Conservation (phyloP, 2,888 invertebrate species). For the Melinaea marsaeus region DNA sequence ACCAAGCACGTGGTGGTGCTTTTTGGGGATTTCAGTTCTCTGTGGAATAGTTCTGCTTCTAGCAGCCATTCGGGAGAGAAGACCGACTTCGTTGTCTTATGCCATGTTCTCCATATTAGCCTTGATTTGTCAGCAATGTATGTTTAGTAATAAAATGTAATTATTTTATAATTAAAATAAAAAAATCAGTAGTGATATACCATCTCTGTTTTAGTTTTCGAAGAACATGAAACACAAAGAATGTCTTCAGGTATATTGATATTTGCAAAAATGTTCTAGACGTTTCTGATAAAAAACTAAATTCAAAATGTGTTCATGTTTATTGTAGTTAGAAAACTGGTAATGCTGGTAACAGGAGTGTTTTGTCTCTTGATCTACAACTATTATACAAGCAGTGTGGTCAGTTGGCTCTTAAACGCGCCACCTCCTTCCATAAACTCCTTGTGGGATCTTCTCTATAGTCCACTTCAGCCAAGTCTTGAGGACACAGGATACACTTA, state of each 20-base stretch:
- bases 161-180: not conserved
- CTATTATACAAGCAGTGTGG: constrained; percentile 79
- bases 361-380: constrained; percentile 72
- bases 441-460: no score
- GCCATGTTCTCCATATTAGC: constrained; percentile 64
- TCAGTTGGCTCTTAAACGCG: constrained; percentile 75
- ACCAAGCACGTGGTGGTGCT: constrained; percentile 63
- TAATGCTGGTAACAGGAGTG: constrained; percentile 57
- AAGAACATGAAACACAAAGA: constrained; percentile 42
- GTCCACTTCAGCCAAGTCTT: constrained; percentile 63
- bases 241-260: constrained; percentile 48
- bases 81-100: constrained; percentile 47
- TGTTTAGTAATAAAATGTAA: constrained; percentile 29
- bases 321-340: constrained; percentile 51
- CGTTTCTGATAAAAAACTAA: not conserved
- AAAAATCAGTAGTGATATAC: not conserved
- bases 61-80: constrained; percentile 50
- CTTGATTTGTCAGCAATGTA: constrained; percentile 66
- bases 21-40: constrained; percentile 44
- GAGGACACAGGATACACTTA: constrained; percentile 69
- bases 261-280: not conserved
- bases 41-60: constrained; percentile 54
- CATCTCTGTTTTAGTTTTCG: constrained; percentile 48
- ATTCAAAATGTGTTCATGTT: not conserved
- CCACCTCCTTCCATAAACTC: constrained; percentile 67